Percentiles rank a stretch among this genome's conserved stretches.
Evolutionary conservation across 2,888 invertebrate species (phyloP).

Genomic region (Uloborus plumipes): DNA sequence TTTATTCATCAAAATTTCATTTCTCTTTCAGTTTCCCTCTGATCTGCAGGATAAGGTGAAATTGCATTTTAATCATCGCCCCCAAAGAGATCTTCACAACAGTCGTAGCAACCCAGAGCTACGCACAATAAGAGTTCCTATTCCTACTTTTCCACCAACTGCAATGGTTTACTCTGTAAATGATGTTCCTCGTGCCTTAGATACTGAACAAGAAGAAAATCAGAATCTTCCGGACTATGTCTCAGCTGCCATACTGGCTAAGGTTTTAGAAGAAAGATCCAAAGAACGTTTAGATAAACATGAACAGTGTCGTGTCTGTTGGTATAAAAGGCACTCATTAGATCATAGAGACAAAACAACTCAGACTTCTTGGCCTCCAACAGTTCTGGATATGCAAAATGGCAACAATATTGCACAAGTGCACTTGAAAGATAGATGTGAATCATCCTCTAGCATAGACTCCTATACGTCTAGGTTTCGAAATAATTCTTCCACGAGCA

Average conservation of each 20-base stretch:
- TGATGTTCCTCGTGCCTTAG: conserved; percentile 29
- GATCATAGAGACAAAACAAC: conserved; percentile 60
- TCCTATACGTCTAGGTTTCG: conserved; percentile 43
- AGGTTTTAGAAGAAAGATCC: conserved; percentile 85
- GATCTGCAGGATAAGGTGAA: conserved; percentile 91
- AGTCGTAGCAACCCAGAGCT: conserved; percentile 72
- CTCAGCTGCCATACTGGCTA: conserved; percentile 91
- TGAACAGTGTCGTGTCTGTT: conserved; percentile 59
- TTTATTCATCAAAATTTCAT: conserved; percentile 3
- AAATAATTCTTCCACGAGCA: conserved; percentile 54
- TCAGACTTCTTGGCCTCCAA: conserved; percentile 57
- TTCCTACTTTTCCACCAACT: conserved; percentile 85
- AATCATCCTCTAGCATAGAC: conserved; percentile 63
- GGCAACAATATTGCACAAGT: conserved; percentile 41
- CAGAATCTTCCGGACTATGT: conserved; percentile 71
- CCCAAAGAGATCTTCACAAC: conserved; percentile 60
- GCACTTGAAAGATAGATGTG: conserved; percentile 57
- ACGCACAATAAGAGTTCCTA: conserved; percentile 81
- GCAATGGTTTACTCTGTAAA: conserved; percentile 79
- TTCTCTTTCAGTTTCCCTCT: conserved; percentile 81
- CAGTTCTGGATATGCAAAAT: conserved; percentile 19
- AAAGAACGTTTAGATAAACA: conserved; percentile 75
- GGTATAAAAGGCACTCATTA: conserved; percentile 51
- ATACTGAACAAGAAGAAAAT: conserved; percentile 18
- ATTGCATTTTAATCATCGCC: conserved; percentile 70